Evolutionary conservation across 2,888 invertebrate species (phyloP).

Genomic region (Agriotes lineatus): DNA sequence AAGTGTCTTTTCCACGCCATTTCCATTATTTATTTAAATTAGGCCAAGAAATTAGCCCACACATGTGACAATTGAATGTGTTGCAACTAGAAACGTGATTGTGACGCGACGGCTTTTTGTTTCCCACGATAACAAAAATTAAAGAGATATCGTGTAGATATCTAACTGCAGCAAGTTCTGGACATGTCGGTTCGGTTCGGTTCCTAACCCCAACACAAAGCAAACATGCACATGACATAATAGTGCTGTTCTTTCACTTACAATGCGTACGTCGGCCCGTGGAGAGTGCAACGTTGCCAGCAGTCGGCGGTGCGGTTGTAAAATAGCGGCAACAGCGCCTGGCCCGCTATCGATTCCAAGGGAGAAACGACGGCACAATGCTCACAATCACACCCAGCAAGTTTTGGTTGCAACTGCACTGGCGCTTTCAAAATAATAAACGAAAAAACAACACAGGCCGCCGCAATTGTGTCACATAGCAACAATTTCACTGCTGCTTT

Average conservation of each 20-base stretch:
- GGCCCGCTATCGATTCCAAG: conserved; percentile 36
- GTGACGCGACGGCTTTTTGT: no score
- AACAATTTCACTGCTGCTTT: conserved; percentile 38
- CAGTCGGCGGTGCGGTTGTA: conserved; percentile 1
- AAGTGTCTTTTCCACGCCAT: no score
- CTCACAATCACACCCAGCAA: conserved; percentile 33
- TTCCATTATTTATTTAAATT: no score
- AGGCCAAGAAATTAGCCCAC: no score
- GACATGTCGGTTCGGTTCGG: no score
- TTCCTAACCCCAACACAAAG: no score
- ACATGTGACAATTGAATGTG: no score
- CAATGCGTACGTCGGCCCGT: conserved; percentile 22
- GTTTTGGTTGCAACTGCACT: conserved; percentile 22
- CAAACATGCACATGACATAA: conserved; percentile 1
- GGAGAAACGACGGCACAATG: conserved; percentile 21
- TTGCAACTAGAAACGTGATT: no score
- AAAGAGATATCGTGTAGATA: no score
- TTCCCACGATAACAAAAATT: no score
- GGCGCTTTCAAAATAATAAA: conserved; percentile 38
- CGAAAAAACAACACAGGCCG: conserved; percentile 34
- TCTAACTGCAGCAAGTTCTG: no score
- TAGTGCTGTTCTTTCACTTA: conserved; percentile 23
- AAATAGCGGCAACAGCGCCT: conserved; percentile 32
- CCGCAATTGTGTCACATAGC: conserved; percentile 36
- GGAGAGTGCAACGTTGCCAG: conserved; percentile 29